Evolutionary conservation across 2,113 vertebrate species (phyloP), one percentile per base, ranked within the genome.

Genomic region (Mystacornis crossleyi): DNA sequence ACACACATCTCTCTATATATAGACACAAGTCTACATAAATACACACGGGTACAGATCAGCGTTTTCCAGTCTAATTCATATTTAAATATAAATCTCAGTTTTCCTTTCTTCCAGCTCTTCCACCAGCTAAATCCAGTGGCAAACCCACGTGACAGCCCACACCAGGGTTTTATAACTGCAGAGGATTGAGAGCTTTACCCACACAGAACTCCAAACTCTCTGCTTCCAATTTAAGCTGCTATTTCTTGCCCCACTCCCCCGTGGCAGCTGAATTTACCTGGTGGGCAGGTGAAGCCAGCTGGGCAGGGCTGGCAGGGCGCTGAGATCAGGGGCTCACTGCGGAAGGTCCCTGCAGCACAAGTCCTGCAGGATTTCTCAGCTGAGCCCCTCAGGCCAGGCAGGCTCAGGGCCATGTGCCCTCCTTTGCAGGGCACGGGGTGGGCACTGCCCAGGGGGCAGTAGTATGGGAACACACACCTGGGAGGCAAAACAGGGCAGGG

Each of bases 401-500:
- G 95, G 71, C 98, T 98, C 78, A 99, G 94, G 57, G 99, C 99
- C 97, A 98, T 98, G 10, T 94, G 98, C 20, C 99, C 99, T 25
- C 98, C 99, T 18, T 97, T 92, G 31, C 99, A 99, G 1, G 97
- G 95, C 65, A 80, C 97, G 1, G 98, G 97, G 4, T 69, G 78
- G 54, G 97, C 97, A 74, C 98, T 99, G 92, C 99, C 99, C 10
- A 65, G 90, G 33, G 99, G 99, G 90, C 99, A 99, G 95, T 98
- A 99, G 96, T 98, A 97, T 10, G 99, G 99, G 90, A 99, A 99
- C 33, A 80, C 80, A 88, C 99, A 99, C 72, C 99, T 99, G 98
- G 31, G 93, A 81, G 90, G 78, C 51, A 61, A 66, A 60, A 90
- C n/a, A 58, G 40, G 67, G 53, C 18, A 45, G 36, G 9, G 4